Conservation (phyloP, 2,888 invertebrate genomes). For the Ptychoptera contaminata region DNA sequence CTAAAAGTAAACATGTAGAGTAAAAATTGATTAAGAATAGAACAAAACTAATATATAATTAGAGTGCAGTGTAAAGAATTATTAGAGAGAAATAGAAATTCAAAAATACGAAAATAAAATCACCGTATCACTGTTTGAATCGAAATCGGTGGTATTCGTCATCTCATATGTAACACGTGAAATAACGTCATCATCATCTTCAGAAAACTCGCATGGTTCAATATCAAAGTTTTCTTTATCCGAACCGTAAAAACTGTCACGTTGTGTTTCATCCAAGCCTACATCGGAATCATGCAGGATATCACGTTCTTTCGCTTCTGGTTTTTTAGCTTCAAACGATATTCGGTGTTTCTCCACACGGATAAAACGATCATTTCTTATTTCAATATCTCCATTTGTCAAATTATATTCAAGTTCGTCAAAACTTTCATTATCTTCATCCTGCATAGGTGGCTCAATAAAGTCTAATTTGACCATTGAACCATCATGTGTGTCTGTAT, state of each 20-base stretch:
- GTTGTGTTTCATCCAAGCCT: constrained; percentile 10
- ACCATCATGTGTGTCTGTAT: constrained; percentile 20
- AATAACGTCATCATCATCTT: constrained; percentile 37
- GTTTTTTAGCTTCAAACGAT: constrained; percentile 28
- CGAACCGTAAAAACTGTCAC: constrained; percentile 42
- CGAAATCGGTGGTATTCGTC: constrained; percentile 23
- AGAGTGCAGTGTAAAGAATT: neutral
- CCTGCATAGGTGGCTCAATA: constrained; percentile 26
- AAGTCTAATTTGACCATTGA: constrained; percentile 11
- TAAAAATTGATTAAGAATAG: no score
- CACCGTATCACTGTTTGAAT: constrained; percentile 32
- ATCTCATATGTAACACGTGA: constrained; percentile 30
- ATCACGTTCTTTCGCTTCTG: constrained; percentile 27
- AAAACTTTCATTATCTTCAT: constrained; percentile 21
- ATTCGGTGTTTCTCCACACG: constrained; percentile 27
- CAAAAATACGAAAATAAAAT: neutral
- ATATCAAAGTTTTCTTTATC: constrained; percentile 40
- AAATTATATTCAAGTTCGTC: neutral
- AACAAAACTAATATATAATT: neutral
- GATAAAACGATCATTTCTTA: constrained; percentile 16
- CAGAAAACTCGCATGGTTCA: constrained; percentile 42
- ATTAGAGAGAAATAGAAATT: neutral
- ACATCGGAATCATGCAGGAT: constrained; percentile 25
- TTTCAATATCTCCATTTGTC: constrained; percentile 11
- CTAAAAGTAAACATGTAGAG: constrained; percentile 12